Evolutionary conservation across 2,113 vertebrate genomes (phyloP).

Genomic region (Hylia prasina): DNA sequence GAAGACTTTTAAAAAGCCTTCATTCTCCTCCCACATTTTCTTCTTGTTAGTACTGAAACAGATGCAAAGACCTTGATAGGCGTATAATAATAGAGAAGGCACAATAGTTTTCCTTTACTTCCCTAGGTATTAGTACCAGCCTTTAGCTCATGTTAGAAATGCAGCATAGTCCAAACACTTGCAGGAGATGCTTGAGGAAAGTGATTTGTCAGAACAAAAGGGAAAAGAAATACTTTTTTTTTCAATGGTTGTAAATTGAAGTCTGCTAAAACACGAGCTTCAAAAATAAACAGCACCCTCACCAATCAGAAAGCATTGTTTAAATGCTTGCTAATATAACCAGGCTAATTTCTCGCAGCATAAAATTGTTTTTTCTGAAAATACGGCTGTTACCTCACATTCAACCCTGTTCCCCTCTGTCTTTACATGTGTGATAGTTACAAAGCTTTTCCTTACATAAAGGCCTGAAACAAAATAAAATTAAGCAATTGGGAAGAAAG

Average conservation of each 20-base stretch:
- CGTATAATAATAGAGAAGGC: not conserved
- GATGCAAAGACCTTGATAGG: not conserved
- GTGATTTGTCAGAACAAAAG: not conserved
- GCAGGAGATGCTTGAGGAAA: not conserved
- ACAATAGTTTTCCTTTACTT: not conserved
- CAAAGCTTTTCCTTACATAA: not conserved
- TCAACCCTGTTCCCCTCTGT: not conserved
- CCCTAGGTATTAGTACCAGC: not conserved
- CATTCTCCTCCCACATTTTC: not conserved
- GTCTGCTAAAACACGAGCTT: not conserved
- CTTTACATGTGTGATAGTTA: not conserved
- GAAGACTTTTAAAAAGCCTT: not conserved
- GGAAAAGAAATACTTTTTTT: not conserved
- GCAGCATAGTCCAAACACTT: not conserved
- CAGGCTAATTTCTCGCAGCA: not conserved
- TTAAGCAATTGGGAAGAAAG: not conserved
- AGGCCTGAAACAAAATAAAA: not conserved
- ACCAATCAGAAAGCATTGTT: not conserved
- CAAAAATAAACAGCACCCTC: not conserved
- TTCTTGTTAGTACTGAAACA: not conserved
- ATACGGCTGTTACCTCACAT: not conserved
- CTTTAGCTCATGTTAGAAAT: not conserved
- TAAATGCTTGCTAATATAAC: not conserved
- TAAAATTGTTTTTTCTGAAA: not conserved
- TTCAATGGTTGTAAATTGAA: not conserved